Evolutionary conservation across 2,888 invertebrate species (phyloP).

Genomic region (Leistus spinibarbis): DNA sequence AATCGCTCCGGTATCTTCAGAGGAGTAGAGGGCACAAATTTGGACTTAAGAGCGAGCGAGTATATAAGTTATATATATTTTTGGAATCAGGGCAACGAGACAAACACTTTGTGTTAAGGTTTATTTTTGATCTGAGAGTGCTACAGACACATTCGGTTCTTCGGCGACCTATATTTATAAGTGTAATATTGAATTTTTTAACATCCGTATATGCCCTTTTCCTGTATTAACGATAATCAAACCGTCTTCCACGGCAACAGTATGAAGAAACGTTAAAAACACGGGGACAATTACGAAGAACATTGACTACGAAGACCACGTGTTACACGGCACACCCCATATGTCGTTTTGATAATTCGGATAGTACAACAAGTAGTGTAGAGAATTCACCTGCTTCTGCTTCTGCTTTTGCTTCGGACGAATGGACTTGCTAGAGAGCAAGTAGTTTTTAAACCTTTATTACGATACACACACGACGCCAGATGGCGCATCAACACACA

Average conservation of each 20-base stretch:
- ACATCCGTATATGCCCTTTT: background rate
- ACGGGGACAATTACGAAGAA: background rate
- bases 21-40: no score
- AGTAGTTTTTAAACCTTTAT: background rate
- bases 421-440: background rate
- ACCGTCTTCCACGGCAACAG: background rate
- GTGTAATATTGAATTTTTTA: background rate
- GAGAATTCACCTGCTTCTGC: conserved; percentile 30
- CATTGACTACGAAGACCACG: conserved; percentile 6
- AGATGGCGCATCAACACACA: conserved; percentile 29
- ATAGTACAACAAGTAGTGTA: conserved; percentile 17
- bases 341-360: conserved; percentile 35
- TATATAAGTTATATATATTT: no score
- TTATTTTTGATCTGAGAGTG: no score
- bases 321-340: conserved; percentile 33
- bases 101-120: no score
- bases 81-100: no score
- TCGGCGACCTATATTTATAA: no score
- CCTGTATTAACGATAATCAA: background rate
- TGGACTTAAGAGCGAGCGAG: no score
- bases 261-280: background rate
- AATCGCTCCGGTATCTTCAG: no score
- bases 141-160: no score
- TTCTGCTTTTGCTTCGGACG: background rate
- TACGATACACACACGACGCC: conserved; percentile 8